Evolutionary conservation across 1,140 invertebrate species (phyloP), one percentile per base, ranked within the genome.

Genomic region (Mamestra configurata): DNA sequence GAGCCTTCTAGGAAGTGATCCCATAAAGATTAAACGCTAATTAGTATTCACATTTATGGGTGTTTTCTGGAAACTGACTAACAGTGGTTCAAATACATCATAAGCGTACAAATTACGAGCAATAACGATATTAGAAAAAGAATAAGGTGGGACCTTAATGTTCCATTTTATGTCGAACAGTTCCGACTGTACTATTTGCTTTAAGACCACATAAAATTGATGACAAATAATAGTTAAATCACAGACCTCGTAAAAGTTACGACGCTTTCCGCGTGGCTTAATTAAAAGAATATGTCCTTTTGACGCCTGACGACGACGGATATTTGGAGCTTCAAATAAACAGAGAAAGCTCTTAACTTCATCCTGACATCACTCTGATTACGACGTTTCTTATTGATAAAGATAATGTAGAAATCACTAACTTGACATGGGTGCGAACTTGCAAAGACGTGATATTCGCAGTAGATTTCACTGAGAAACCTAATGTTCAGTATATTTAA

Each of bases 141-240:
- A 53, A 51, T 53, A 66, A 64, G 71, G 51, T 35, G 77, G 55
- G 66, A 31, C 76, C 51, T 43, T 72, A 84, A 85, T 78, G 75
- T 80, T 73, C 59, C 79, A 22, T 82, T 85, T 87, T 84, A 87
- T 84, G 75, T 43, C 27, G 27, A 76, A 88, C 83, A 84, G 71
- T 82, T 79, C 77, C 71, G 79, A 79, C 79, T 79, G 82, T 86
- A 87, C 86, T 90, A 90, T 91, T 91, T 94, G 89, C 89, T 93
- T 94, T 92, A 93, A 88, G 86, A 85, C 80, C 88, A 86, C 89
- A 93, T 95, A 93, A 94, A 94, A 95, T 95, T 93, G 90, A 95
- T 93, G 92, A 93, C 93, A 95, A 95, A 95, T 95, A 95, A 94
- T 95, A 95, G 93, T 93, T 93, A 95, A 95, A 95, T 95, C 93